Base-by-base conservation (phyloP, 2,888 invertebrate species). In the Sinotaia quadrata region DNA sequence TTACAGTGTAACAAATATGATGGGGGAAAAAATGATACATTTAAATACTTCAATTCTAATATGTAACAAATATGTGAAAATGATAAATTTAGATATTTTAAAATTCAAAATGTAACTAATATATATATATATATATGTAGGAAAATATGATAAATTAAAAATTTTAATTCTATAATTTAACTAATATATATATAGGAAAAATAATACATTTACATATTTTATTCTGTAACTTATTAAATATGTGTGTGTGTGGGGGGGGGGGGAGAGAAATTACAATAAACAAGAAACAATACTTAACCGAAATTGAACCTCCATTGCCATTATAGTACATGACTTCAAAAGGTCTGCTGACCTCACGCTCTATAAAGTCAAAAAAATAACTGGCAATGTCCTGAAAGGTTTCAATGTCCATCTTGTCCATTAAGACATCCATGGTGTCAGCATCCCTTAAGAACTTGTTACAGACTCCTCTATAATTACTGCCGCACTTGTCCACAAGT, bases 401-500 rank as follows among this genome's bases (percentile, higher is more conserved):
- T 49, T 78, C 49, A 0, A 56, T 51, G 54, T 83, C 84, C 76
- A 85, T 77, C 31, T 79, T 68, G 4, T 57, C 52, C 78, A 81
- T 81, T 12, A 84, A 71, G 24, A 44, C 65, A 2, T 68, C 29
- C 29, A 73, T 68, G 8, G 78, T 77, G 61, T 81, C 74, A 0
- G 52, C 47, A 57, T 54, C 67, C 7, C 66, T 71, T 44, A 72
- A 21, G 56, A 74, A 74, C 24, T 56, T 59, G 8, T 74, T 47
- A 67, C 84, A 85, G 2, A 84, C 71, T 10, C 77, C 78, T 4
- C 33, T 63, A 72, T 83, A 84, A 57, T 71, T 67, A 1, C 49
- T 33, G 0, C 82, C 83, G 71, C 84, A 85, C 59, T 81, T 81
- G 57, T 82, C 77, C 27, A 80, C 65, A 7, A 87, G 77, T 0